Evolutionary conservation across 2,888 invertebrate genomes (phyloP), one percentile per base, ranked within the genome.

Genomic region (Pyrrhosoma nymphula): DNA sequence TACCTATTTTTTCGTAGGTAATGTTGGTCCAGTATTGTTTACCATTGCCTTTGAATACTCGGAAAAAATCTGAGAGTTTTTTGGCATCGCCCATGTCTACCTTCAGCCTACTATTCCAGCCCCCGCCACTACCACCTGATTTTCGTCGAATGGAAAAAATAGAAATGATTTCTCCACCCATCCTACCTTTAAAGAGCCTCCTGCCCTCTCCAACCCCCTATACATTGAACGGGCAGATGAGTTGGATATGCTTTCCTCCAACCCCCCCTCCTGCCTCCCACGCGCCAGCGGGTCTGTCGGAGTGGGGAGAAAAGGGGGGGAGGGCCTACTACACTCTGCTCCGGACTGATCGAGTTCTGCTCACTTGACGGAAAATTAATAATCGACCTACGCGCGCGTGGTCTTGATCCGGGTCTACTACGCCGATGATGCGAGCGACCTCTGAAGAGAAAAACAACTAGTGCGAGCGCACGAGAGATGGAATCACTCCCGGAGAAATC

Each of bases 341-440:
- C 35, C 82, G 82, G 82, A 82, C 82, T 82, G 82, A 82, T 82
- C 82, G 82, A 82, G 82, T 82, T 82, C 82, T 82, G 82, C 82
- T 82, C 82, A 82, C 82, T 82, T 82, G 82, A 82, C 82, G 82
- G 82, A 82, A 82, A 82, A 82, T 82, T 82, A 82, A 82, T 82
- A 82, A 82, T 82, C 82, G 82, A 82, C 82, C 82, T 16, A 30
- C 35, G 82, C 82, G 82, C 82, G 82, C 82, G 35, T 35, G 82
- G 82, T 82, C 82, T 82, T 82, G 82, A 82, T 82, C 82, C 82
- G 14, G 35, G 82, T 35, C 35, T 35, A 35, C 35, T 2, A 16
- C 82, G 82, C 82, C 20, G 2, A 16, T 14, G 60, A 60, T 60
- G 60, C 60, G 60, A 82, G 82, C 82, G 3, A 2, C 30, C 82